These are phyloP conservation scores for Pleuronectes platessa DNA, from an alignment of 2,113 vertebrate genomes.

Conservation along the genomic window DNA sequence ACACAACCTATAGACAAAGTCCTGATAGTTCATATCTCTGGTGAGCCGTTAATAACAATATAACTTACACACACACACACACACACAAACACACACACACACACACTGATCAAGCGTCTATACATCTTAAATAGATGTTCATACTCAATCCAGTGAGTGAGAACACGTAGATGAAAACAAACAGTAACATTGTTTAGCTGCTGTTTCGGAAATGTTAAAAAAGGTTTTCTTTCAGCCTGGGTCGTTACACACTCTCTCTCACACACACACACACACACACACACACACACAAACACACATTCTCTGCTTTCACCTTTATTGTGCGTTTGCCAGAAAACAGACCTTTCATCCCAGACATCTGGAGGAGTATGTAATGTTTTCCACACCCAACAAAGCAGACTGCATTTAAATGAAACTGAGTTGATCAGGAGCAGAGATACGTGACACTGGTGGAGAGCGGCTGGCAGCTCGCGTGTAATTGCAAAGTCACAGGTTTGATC, in stretches of 20 bases:
- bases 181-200: not conserved
- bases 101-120: too few species aligned
- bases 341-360: slow-evolving; percentile 14
- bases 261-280: not conserved
- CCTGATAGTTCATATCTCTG: not conserved
- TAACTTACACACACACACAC: not conserved
- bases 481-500: slow-evolving; percentile 28
- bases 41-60: not conserved
- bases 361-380: slow-evolving; percentile 25
- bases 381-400: slow-evolving; percentile 7
- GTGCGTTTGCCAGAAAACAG: slow-evolving; percentile 19
- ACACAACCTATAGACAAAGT: slow-evolving; percentile 9
- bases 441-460: not conserved
- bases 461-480: not conserved
- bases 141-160: too few species aligned
- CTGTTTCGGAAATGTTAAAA: slow-evolving; percentile 39
- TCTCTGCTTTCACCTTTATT: slow-evolving; percentile 12
- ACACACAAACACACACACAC: too few species aligned
- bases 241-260: slow-evolving; percentile 20
- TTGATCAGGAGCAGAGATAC: not conserved
- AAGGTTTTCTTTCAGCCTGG: slow-evolving; percentile 48
- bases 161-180: too few species aligned
- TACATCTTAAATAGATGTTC: too few species aligned
- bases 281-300: slow-evolving; percentile 1
- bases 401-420: slow-evolving; percentile 20